Evolutionary conservation across 2,797 vertebrate genomes (phyloP).

Genomic region (Crenuchus spilurus): DNA sequence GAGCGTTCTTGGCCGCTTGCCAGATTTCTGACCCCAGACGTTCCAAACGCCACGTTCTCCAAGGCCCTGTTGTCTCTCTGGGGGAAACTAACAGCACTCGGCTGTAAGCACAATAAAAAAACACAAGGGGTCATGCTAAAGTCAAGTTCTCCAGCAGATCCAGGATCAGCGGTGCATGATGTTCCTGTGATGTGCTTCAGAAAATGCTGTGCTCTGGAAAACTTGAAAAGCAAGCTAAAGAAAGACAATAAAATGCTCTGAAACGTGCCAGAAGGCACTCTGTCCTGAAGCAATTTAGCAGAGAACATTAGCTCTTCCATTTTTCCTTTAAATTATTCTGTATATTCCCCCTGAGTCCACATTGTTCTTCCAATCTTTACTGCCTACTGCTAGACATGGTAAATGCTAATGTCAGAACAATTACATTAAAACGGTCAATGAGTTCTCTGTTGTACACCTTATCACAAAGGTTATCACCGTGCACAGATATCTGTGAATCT

Average conservation of each 20-base stretch:
- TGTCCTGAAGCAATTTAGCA: neutral
- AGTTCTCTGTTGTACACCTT: constrained; percentile 19
- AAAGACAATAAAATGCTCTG: neutral
- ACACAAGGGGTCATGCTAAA: neutral
- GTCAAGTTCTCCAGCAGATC: constrained; percentile 11
- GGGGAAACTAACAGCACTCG: constrained; percentile 5
- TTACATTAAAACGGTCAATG: constrained; percentile 24
- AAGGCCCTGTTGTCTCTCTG: constrained; percentile 28
- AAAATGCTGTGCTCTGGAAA: neutral
- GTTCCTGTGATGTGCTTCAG: neutral
- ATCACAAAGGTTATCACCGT: neutral
- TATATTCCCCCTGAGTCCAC: neutral
- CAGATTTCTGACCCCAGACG: constrained; percentile 36
- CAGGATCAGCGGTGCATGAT: neutral
- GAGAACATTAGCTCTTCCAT: neutral
- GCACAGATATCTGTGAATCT: constrained; percentile 1
- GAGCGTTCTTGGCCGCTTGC: constrained; percentile 14
- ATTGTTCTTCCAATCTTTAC: constrained; percentile 9
- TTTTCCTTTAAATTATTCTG: neutral
- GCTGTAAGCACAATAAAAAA: constrained; percentile 3
- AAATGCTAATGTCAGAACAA: constrained; percentile 21
- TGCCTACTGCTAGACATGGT: neutral
- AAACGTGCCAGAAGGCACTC: neutral
- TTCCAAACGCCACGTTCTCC: constrained; percentile 31
- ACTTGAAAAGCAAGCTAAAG: constrained; percentile 1